phyloP scores from a whole-genome alignment of 1,140 invertebrate species.

The Drosophila ogumai region DNA sequence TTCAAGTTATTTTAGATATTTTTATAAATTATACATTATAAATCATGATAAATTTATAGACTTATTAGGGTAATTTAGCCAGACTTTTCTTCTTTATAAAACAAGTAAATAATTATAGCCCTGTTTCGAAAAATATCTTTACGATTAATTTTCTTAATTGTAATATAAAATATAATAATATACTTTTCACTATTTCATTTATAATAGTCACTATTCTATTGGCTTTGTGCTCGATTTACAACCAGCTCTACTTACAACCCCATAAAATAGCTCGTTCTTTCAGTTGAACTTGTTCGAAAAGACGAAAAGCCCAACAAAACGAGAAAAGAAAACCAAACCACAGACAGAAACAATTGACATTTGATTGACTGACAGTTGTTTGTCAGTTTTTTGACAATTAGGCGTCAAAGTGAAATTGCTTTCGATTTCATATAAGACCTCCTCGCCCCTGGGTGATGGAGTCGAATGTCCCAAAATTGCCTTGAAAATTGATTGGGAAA shows the following conservation, averaged over 20 bases:
- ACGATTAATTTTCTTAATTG: not conserved
- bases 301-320: slow-evolving; percentile 4
- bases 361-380: slow-evolving; percentile 76
- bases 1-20: not conserved
- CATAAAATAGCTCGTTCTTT: slow-evolving; percentile 15
- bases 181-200: not conserved
- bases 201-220: slow-evolving; percentile 3
- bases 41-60: not conserved
- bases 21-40: not conserved
- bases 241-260: slow-evolving; percentile 42
- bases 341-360: slow-evolving; percentile 64
- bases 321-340: slow-evolving; percentile 29
- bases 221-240: slow-evolving; percentile 58
- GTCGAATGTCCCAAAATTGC: slow-evolving; percentile 29
- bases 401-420: slow-evolving; percentile 75
- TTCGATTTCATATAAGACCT: slow-evolving; percentile 62
- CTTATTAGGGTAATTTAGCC: not conserved
- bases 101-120: not conserved
- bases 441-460: not conserved
- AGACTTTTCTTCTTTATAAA: not conserved
- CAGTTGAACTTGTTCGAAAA: slow-evolving; percentile 4
- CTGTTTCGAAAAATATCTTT: not conserved
- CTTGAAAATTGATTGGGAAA: slow-evolving; percentile 70
- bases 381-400: slow-evolving; percentile 78
- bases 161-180: not conserved